phyloP scores from a whole-genome alignment of 2,888 invertebrate genomes.

The Troilus luridus region DNA sequence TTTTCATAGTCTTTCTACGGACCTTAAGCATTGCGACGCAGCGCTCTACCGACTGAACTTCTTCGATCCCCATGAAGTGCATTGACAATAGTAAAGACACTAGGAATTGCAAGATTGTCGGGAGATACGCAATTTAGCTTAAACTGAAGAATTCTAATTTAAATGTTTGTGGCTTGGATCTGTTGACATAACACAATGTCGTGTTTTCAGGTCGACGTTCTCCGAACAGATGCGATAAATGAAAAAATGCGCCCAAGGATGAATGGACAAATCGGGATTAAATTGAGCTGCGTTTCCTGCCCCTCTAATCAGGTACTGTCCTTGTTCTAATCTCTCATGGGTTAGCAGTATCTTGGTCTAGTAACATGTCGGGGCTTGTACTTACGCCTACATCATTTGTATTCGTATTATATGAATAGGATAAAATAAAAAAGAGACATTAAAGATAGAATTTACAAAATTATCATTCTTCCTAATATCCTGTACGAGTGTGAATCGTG shows the following conservation, averaged over 20 bases:
- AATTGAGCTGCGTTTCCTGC: neutral
- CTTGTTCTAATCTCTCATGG: neutral
- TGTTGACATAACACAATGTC: neutral
- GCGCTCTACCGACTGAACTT: too few species aligned
- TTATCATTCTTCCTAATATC: too few species aligned
- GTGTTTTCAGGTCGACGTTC: neutral
- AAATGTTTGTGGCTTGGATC: neutral
- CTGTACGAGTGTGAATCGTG: too few species aligned
- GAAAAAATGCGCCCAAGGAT: neutral
- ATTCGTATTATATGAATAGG: neutral
- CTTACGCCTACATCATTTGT: too few species aligned
- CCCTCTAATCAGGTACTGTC: slow-evolving; percentile 9
- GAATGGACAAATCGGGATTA: slow-evolving; percentile 6
- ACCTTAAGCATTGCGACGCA: too few species aligned
- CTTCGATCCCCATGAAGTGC: too few species aligned
- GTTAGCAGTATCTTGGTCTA: neutral
- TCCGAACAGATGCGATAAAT: slow-evolving; percentile 18
- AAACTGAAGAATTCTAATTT: neutral
- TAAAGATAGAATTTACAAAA: too few species aligned
- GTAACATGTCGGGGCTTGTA: neutral
- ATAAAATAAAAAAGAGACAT: too few species aligned
- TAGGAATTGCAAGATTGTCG: too few species aligned
- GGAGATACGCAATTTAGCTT: neutral
- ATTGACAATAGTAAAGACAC: too few species aligned
- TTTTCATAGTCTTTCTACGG: too few species aligned